A percentile compares a stretch with the other conserved stretches of the same genome.
phyloP scores from a whole-genome alignment of 2,888 invertebrate species.

The Synanthedon andrenaeformis region DNA sequence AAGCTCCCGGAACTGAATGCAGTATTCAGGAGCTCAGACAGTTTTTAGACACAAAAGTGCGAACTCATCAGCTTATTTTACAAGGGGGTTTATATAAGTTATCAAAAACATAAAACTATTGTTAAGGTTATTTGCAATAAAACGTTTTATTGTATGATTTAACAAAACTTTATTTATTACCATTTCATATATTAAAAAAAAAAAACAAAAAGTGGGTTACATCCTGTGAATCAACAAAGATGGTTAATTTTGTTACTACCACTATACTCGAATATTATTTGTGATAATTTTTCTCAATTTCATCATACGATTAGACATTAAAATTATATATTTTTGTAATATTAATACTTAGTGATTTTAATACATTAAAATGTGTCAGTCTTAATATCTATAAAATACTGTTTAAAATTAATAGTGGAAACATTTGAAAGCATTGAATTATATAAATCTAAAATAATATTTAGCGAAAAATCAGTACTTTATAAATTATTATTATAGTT shows the following conservation, averaged over 20 bases:
- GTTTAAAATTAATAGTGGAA: slow-evolving; percentile 42
- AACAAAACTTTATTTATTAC: slow-evolving; percentile 54
- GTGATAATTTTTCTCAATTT: background rate
- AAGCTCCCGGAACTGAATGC: slow-evolving; percentile 91
- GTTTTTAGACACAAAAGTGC: slow-evolving; percentile 92
- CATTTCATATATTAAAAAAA: slow-evolving; percentile 48
- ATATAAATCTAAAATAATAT: background rate
- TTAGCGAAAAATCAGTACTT: background rate
- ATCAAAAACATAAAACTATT: slow-evolving; percentile 72
- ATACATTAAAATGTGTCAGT: slow-evolving; percentile 62
- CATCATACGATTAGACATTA: slow-evolving; percentile 27
- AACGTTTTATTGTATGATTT: slow-evolving; percentile 28
- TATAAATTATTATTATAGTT: slow-evolving; percentile 14
- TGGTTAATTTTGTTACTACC: slow-evolving; percentile 9
- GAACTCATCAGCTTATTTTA: slow-evolving; percentile 87
- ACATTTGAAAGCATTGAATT: slow-evolving; percentile 12
- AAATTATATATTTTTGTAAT: slow-evolving; percentile 30
- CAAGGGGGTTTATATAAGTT: slow-evolving; percentile 90
- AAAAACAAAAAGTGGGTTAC: slow-evolving; percentile 57
- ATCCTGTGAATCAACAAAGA: slow-evolving; percentile 49
- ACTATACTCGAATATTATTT: background rate
- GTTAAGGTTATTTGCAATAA: slow-evolving; percentile 9
- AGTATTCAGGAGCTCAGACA: slow-evolving; percentile 87
- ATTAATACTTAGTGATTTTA: slow-evolving; percentile 46
- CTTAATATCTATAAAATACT: slow-evolving; percentile 65